phyloP scores from a whole-genome alignment of 2,113 vertebrate species.

The Cyphomyrus plagiostoma region DNA sequence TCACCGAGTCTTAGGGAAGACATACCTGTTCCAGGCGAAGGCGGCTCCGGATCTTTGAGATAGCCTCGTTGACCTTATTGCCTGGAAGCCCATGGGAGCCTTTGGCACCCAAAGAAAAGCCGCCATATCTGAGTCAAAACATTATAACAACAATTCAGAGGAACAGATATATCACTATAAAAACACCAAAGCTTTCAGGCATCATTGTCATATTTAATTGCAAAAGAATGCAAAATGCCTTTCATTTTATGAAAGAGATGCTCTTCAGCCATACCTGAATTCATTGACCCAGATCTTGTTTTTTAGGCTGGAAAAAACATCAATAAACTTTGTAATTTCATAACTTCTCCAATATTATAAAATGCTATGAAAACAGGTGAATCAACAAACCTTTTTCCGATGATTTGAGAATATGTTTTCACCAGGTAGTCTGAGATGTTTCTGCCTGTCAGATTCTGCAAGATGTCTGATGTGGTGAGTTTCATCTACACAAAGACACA shows the following conservation, averaged over 20 bases:
- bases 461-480: constrained; percentile 60
- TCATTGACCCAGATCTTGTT: constrained; percentile 96
- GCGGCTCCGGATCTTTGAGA: constrained; percentile 74
- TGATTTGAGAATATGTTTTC: constrained; percentile 92
- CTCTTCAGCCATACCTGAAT: constrained; percentile 72
- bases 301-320: constrained; percentile 61
- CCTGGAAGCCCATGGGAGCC: constrained; percentile 76
- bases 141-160: not conserved
- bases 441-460: constrained; percentile 86
- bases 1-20: not conserved
- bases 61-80: constrained; percentile 77
- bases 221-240: not conserved
- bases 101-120: constrained; percentile 88
- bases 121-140: constrained; percentile 77
- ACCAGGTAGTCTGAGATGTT: constrained; percentile 96
- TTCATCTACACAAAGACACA: constrained; percentile 48
- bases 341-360: not conserved
- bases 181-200: not conserved
- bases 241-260: not conserved
- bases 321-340: not conserved
- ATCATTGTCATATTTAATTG: not conserved
- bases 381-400: constrained; percentile 67
- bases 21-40: constrained; percentile 74
- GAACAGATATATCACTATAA: not conserved
- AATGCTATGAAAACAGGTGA: not conserved